A percentile compares a stretch with the other conserved stretches of the same genome.
Evolutionary conservation across 2,797 vertebrate genomes (phyloP).

Genomic region (Molothrus ater): DNA sequence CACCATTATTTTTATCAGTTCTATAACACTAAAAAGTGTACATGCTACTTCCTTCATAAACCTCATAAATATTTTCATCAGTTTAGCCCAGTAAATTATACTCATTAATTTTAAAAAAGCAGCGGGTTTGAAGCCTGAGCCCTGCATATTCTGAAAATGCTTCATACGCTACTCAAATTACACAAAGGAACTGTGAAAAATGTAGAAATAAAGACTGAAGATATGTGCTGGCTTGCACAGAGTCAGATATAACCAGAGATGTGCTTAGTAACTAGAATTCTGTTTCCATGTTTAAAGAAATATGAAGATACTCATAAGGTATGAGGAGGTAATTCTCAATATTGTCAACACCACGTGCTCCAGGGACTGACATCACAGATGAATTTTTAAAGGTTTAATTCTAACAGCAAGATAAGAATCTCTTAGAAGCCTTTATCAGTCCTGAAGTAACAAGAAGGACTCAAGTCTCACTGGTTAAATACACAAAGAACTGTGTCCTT

Average conservation of each 20-base stretch:
- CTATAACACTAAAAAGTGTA: neutral
- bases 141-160: neutral
- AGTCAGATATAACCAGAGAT: neutral
- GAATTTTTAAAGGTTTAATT: neutral
- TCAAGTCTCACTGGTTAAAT: neutral
- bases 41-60: neutral
- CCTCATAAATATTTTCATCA: neutral
- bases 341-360: neutral
- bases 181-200: neutral
- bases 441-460: neutral
- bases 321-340: neutral
- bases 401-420: neutral
- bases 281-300: neutral
- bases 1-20: neutral
- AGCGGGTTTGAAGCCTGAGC: neutral
- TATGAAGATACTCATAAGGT: neutral
- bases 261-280: neutral
- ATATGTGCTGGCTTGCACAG: neutral
- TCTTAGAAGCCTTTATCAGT: neutral
- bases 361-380: neutral
- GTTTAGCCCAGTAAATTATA: neutral
- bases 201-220: neutral
- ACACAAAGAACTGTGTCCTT: neutral
- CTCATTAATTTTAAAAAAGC: neutral
- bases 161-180: neutral